Percentiles rank a stretch among this genome's conserved stretches.
Evolutionary conservation across 1,140 invertebrate genomes (phyloP).

Genomic region (Drosophila dunni): DNA sequence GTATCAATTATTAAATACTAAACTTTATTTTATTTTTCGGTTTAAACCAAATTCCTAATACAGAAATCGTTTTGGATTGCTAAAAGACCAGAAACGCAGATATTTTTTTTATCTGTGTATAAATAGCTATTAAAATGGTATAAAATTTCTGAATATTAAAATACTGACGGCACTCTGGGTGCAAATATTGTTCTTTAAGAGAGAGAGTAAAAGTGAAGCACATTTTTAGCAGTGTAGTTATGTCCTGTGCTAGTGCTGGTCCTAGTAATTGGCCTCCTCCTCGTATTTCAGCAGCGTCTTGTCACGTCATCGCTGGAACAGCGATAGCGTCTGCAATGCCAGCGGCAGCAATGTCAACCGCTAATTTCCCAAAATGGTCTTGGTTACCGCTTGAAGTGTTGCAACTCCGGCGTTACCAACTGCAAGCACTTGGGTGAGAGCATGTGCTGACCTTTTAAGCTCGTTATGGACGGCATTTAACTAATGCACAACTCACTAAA

Average conservation of each 20-base stretch:
- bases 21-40: too few species aligned
- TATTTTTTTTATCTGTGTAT: too few species aligned
- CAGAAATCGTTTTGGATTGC: too few species aligned
- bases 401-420: neutral
- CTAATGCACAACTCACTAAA: conserved; percentile 56
- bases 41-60: too few species aligned
- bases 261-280: neutral
- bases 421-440: neutral
- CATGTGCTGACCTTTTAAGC: conserved; percentile 13
- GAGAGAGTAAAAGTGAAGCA: too few species aligned
- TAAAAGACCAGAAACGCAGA: too few species aligned
- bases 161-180: too few species aligned
- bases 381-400: conserved; percentile 6
- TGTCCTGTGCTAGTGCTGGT: neutral
- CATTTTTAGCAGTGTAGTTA: too few species aligned
- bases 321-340: conserved; percentile 53
- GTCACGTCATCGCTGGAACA: conserved; percentile 38
- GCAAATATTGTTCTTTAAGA: too few species aligned
- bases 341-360: conserved; percentile 36
- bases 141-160: too few species aligned
- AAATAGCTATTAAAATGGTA: too few species aligned
- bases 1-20: too few species aligned
- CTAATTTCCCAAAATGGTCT: conserved; percentile 32
- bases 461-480: conserved; percentile 21
- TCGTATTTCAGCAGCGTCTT: conserved; percentile 20